Conservation (phyloP, 2,797 vertebrate species). For the Champsocephalus esox region DNA sequence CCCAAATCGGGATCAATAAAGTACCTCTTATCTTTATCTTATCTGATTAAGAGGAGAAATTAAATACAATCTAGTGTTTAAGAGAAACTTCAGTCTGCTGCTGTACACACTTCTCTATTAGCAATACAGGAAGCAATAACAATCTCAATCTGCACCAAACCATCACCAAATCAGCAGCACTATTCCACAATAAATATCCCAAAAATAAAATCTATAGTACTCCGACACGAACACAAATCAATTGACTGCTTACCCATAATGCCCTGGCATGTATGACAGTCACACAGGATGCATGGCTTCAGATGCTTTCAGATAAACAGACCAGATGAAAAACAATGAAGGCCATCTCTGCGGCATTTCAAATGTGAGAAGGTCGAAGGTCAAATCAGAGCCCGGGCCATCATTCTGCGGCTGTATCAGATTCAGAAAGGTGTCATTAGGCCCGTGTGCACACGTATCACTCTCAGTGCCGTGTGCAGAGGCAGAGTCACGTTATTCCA, state of each 20-base stretch:
- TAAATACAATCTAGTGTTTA: neutral
- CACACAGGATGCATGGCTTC: neutral
- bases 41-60: too few species aligned
- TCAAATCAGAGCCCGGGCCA: slow-evolving; percentile 23
- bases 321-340: slow-evolving; percentile 7
- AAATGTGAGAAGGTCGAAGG: slow-evolving; percentile 63
- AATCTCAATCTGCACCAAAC: slow-evolving; percentile 1
- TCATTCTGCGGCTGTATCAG: slow-evolving; percentile 40
- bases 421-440: slow-evolving; percentile 45
- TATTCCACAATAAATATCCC: slow-evolving; percentile 5
- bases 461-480: slow-evolving; percentile 11
- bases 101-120: neutral
- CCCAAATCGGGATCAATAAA: too few species aligned
- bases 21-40: too few species aligned
- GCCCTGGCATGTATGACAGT: neutral
- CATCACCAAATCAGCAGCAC: slow-evolving; percentile 10
- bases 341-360: neutral
- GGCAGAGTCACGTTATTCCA: slow-evolving; percentile 52
- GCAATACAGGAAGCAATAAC: slow-evolving; percentile 5
- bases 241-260: neutral
- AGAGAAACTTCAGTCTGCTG: neutral
- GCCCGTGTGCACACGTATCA: slow-evolving; percentile 33
- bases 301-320: slow-evolving; percentile 24
- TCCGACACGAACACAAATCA: slow-evolving; percentile 3
- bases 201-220: neutral